phyloP scores from a whole-genome alignment of 2,888 invertebrate genomes.

The Cosmia trapezina region DNA sequence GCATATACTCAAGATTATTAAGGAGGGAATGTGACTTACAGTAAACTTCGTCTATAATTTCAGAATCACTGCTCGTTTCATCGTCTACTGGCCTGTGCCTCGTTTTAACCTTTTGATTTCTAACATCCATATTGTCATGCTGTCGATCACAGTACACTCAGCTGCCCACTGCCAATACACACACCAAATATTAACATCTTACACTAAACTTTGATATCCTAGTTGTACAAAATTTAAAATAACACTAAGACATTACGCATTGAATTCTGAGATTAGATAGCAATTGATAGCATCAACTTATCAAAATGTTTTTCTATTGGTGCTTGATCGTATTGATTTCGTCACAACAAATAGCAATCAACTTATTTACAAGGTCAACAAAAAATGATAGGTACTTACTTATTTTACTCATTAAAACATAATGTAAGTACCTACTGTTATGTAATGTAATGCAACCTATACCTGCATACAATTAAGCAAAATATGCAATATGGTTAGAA shows the following conservation, averaged over 20 bases:
- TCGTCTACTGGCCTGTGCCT: conserved; percentile 85
- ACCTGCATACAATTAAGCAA: conserved; percentile 16
- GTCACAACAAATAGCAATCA: conserved; percentile 67
- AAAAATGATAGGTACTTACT: conserved; percentile 49
- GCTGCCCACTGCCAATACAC: conserved; percentile 66
- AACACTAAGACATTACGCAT: conserved; percentile 85
- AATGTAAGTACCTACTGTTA: conserved; percentile 6
- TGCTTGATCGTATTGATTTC: conserved; percentile 69
- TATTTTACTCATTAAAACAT: conserved; percentile 32
- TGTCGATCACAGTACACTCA: conserved; percentile 63
- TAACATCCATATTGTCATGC: conserved; percentile 80
- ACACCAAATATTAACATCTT: conserved; percentile 66
- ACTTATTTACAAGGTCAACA: conserved; percentile 66
- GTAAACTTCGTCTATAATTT: conserved; percentile 75
- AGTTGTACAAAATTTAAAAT: conserved; percentile 78
- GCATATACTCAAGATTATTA: conserved; percentile 30
- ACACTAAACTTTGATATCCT: conserved; percentile 72
- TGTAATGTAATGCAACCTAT: not conserved
- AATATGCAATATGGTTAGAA: conserved; percentile 7
- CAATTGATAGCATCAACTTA: conserved; percentile 82
- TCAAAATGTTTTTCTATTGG: conserved; percentile 78
- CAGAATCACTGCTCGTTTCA: conserved; percentile 85
- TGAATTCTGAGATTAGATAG: conserved; percentile 85
- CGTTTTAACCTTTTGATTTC: conserved; percentile 70
- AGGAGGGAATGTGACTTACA: conserved; percentile 75